Percentiles rank a stretch among this genome's conserved stretches.
These are phyloP conservation scores for Silurus glanis DNA, from an alignment of 2,113 vertebrate genomes.

Conservation along the genomic window DNA sequence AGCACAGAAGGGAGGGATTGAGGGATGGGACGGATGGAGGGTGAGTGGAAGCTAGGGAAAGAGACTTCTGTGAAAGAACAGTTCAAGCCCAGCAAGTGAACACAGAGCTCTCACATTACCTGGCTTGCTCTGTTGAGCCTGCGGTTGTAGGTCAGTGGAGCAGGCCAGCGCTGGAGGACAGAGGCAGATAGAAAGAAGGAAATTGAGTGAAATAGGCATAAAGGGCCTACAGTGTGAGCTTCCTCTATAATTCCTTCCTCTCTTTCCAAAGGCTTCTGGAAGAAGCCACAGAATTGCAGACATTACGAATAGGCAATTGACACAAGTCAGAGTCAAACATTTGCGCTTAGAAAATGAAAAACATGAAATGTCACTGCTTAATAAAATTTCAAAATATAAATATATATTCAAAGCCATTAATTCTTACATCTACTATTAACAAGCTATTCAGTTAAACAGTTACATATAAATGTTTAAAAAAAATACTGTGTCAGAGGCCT, in stretches of 20 bases:
- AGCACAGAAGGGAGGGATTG: slow-evolving; percentile 47
- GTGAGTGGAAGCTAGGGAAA: slow-evolving; percentile 26
- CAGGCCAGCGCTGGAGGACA: slow-evolving; percentile 29
- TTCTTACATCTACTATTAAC: not conserved
- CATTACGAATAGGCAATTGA: slow-evolving; percentile 2
- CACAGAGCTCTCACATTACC: slow-evolving; percentile 61
- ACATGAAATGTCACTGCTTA: not conserved
- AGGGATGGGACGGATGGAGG: slow-evolving; percentile 38
- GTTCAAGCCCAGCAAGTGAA: slow-evolving; percentile 44
- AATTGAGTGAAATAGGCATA: slow-evolving; percentile 12
- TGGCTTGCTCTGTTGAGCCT: slow-evolving; percentile 47
- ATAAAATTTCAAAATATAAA: not conserved
- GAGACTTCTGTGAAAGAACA: slow-evolving; percentile 31
- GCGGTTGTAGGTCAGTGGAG: slow-evolving; percentile 50
- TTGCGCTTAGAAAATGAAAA: not conserved
- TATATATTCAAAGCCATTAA: not conserved
- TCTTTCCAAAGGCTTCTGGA: not conserved
- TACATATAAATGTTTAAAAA: not conserved
- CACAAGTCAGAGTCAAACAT: not conserved
- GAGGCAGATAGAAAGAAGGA: slow-evolving; percentile 17
- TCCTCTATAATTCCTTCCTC: not conserved
- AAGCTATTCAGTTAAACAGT: not conserved
- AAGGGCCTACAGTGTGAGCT: slow-evolving; percentile 19
- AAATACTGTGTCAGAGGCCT: not conserved
- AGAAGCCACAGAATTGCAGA: not conserved